A percentile compares a stretch with the other conserved stretches of the same genome.
Conservation (phyloP, 2,888 invertebrate genomes). For the Doris montereyensis region DNA sequence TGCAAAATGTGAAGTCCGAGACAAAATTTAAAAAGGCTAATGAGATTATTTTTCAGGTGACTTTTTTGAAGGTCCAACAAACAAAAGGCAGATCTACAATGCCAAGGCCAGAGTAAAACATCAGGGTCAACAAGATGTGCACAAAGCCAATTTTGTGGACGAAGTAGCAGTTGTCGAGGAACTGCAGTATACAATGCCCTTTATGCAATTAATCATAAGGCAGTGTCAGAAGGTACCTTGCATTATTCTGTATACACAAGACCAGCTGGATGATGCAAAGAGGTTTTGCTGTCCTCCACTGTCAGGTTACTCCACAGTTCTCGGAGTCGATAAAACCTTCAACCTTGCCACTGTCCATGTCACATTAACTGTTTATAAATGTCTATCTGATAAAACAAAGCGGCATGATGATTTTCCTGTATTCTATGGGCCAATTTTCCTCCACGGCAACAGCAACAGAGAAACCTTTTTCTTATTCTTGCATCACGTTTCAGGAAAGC, state of each 20-base stretch:
- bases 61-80: neutral
- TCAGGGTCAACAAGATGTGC: neutral
- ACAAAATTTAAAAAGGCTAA: neutral
- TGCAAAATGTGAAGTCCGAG: neutral
- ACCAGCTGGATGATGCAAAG: neutral
- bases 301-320: neutral
- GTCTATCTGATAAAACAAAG: neutral
- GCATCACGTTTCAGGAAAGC: neutral
- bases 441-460: neutral
- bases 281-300: neutral
- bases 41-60: neutral
- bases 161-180: neutral
- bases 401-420: neutral
- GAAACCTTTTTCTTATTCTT: neutral
- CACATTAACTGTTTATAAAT: neutral
- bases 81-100: conserved; percentile 4
- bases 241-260: neutral
- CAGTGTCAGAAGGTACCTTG: neutral
- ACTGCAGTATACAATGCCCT: neutral
- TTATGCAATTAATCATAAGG: neutral
- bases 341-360: neutral
- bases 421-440: neutral
- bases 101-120: neutral
- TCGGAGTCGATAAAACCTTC: neutral
- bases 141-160: neutral